Evolutionary conservation across 2,113 vertebrate species (phyloP), one percentile per base, ranked within the genome.

Genomic region (Hyla sarda): DNA sequence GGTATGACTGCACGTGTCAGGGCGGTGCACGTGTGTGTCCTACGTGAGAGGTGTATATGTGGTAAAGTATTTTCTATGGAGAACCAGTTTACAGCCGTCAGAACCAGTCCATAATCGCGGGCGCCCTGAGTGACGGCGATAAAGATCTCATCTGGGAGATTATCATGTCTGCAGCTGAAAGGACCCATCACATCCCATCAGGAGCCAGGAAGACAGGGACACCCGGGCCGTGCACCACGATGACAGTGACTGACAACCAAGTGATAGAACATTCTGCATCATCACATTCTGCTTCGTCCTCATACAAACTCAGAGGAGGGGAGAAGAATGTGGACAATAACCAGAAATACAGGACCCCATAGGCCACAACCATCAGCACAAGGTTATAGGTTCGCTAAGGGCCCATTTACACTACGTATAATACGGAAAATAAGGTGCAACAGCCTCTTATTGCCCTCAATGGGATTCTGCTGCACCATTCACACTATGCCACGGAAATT

Each of bases 141-240:
- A 52, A 76, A 47, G 16, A 76, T 76, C 17, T 52, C 45, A 76
- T 52, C 74, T 23, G 75, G 50, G 30, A 37, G 50, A 56, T 56
- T 3, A 11, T 28, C 23, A 6, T 48, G 25, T 50, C 71, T 74
- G n/a, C 73, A 50, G 71, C 7, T 75, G 73, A 75, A 25, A 78
- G 50, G 32, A 78, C 17, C 50, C 50, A 34, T 78, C 75, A 78
- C 75, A 78, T 78, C 50, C 50, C 50, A 78, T 78, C 54, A 78
- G 21, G 48, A 28, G n/a, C 6, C 14, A 6, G n/a, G 12, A 41
- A 75, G 45, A 30, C 28, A 11, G 14, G 30, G 47, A 78, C 17
- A 21, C 54, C 50, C 19, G 10, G 75, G 12, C 25, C 50, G 17
- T 6, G 45, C 30, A 23, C 52, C 14, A 1, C 50, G 14, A 12